phyloP scores from a whole-genome alignment of 2,113 vertebrate genomes.

The Eurystomus gularis region DNA sequence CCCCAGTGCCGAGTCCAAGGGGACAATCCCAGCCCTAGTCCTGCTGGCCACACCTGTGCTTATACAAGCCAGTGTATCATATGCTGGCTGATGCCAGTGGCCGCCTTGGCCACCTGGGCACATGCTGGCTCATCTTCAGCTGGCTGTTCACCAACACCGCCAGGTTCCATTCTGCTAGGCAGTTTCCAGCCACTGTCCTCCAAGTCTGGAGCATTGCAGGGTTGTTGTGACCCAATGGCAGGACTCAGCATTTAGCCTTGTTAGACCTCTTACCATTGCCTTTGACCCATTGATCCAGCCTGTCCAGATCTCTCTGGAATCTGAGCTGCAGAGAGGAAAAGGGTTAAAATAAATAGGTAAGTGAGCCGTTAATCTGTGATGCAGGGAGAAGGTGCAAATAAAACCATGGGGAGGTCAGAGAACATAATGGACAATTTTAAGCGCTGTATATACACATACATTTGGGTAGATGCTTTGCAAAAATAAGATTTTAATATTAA shows the following conservation, averaged over 20 bases:
- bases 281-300: not conserved
- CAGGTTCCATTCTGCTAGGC: not conserved
- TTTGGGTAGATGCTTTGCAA: not conserved
- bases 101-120: not conserved
- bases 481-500: not conserved
- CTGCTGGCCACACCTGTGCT: not conserved
- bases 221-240: not conserved
- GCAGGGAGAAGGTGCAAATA: not conserved
- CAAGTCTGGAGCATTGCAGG: accelerated
- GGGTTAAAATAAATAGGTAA: not conserved
- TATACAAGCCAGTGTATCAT: not conserved
- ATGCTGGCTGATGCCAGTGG: not conserved
- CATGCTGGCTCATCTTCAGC: not conserved
- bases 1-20: not conserved
- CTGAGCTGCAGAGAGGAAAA: not conserved
- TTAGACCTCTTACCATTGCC: not conserved
- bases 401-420: not conserved
- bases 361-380: not conserved
- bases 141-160: not conserved
- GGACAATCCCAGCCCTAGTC: accelerated
- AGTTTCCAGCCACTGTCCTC: not conserved
- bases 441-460: accelerated
- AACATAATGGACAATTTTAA: not conserved
- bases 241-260: not conserved
- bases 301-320: not conserved